Evolutionary conservation across 2,888 invertebrate genomes (phyloP).

Genomic region (Synanthedon formicaeformis): DNA sequence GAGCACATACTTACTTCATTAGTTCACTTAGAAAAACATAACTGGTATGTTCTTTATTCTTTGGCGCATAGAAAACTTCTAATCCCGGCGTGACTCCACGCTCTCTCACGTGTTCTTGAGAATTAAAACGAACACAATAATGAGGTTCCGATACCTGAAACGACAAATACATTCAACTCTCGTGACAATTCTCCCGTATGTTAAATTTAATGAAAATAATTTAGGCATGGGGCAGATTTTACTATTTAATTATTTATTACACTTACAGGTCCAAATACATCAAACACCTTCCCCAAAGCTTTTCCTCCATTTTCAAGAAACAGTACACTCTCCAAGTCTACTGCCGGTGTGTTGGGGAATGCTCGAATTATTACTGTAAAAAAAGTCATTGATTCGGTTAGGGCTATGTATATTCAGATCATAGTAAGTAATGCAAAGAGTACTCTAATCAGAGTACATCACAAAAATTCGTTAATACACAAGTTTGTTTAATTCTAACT

Average conservation of each 20-base stretch:
- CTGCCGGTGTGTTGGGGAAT: constrained; percentile 77
- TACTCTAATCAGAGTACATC: too few species aligned
- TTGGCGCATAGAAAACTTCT: constrained; percentile 86
- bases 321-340: constrained; percentile 88
- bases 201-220: background rate
- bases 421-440: too few species aligned
- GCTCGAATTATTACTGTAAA: constrained; percentile 81
- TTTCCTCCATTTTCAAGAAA: constrained; percentile 85
- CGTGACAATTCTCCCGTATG: background rate
- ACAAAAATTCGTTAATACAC: too few species aligned
- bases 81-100: constrained; percentile 76
- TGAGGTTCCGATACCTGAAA: constrained; percentile 79
- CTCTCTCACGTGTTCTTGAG: constrained; percentile 77
- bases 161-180: too few species aligned
- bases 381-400: background rate
- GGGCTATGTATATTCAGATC: too few species aligned
- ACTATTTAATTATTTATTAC: background rate
- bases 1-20: constrained; percentile 66
- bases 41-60: constrained; percentile 74
- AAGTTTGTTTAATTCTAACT: too few species aligned
- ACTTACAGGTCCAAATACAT: constrained; percentile 86
- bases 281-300: constrained; percentile 85
- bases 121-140: constrained; percentile 93
- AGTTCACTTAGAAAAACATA: constrained; percentile 82
- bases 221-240: too few species aligned